Evolutionary conservation across 1,140 invertebrate genomes (phyloP).

Genomic region (Achroia grisella): DNA sequence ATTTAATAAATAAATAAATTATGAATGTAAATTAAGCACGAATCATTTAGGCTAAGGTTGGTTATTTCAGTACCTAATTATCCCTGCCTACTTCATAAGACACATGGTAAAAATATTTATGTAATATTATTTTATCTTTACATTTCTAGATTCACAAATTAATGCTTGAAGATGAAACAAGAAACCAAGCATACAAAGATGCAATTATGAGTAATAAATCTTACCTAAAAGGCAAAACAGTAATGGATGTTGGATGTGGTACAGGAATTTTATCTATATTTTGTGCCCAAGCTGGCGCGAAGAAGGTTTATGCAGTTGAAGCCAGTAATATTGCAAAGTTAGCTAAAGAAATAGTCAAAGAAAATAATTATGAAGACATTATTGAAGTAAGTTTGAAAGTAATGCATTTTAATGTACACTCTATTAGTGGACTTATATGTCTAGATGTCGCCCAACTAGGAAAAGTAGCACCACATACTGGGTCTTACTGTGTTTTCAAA

Average conservation of each 20-base stretch:
- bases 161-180: conserved; percentile 86
- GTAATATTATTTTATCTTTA: background rate
- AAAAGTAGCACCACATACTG: no score
- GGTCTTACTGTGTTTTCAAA: no score
- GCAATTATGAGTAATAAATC: conserved; percentile 85
- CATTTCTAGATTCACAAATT: conserved; percentile 80
- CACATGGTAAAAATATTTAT: background rate
- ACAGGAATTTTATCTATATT: conserved; percentile 98
- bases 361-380: conserved; percentile 74
- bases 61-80: no score
- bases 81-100: no score
- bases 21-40: background rate
- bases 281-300: conserved; percentile 94
- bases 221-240: conserved; percentile 82
- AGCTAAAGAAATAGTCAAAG: conserved; percentile 89
- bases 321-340: conserved; percentile 92
- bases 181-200: conserved; percentile 88
- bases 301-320: conserved; percentile 94
- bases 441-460: no score
- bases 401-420: no score
- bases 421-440: no score
- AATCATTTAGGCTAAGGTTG: no score
- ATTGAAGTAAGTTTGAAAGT: conserved; percentile 67
- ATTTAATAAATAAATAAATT: background rate
- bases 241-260: conserved; percentile 97